A percentile compares a stretch with the other conserved stretches of the same genome.
Conservation (phyloP, 1,140 invertebrate species). For the Bombus pascuorum region DNA sequence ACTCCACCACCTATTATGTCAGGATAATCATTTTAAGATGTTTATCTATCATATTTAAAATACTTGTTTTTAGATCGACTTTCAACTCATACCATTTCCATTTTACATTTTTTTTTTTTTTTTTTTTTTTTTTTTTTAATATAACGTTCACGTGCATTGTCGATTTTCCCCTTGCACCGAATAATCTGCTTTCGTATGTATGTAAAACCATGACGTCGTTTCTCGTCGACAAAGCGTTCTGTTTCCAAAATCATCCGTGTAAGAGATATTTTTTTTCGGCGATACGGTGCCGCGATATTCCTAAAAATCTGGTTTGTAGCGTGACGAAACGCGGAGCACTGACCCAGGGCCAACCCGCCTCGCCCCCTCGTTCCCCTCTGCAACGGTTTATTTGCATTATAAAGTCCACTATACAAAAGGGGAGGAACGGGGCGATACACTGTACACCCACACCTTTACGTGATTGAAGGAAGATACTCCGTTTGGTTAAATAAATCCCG, state of each 20-base stretch:
- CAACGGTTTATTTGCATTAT: conserved; percentile 71
- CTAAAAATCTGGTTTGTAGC: conserved; percentile 63
- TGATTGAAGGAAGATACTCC: conserved; percentile 63
- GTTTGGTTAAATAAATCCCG: conserved; percentile 65
- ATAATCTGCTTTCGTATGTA: conserved; percentile 27
- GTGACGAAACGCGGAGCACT: conserved; percentile 53
- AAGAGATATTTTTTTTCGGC: conserved; percentile 47
- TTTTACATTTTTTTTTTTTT: background rate
- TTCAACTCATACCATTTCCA: background rate
- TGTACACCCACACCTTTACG: conserved; percentile 60
- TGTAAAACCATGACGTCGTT: conserved; percentile 46
- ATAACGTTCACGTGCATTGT: conserved; percentile 6
- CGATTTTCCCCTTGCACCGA: background rate
- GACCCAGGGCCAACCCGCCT: conserved; percentile 16
- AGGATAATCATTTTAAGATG: background rate
- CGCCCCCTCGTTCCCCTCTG: background rate
- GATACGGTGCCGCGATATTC: conserved; percentile 49
- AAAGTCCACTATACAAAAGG: conserved; percentile 63
- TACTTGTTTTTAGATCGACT: background rate
- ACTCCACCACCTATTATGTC: background rate
- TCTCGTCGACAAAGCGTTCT: conserved; percentile 45
- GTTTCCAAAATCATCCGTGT: conserved; percentile 44
- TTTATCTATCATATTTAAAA: background rate
- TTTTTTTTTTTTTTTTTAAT: conserved; percentile 11
- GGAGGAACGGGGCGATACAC: conserved; percentile 46